phyloP scores from a whole-genome alignment of 2,113 vertebrate genomes.

The Cochlearius cochlearius region DNA sequence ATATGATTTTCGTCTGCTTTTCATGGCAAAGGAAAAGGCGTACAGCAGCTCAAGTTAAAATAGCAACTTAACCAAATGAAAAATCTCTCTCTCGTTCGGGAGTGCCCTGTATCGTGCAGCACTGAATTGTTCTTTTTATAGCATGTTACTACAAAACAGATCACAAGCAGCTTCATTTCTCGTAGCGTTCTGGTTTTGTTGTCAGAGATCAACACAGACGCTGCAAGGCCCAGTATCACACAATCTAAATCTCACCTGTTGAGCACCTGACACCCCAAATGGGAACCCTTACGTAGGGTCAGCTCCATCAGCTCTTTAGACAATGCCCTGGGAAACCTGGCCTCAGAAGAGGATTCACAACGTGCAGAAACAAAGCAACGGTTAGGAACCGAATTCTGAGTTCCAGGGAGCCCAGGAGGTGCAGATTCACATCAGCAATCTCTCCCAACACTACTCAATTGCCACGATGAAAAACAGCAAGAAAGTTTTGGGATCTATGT shows the following conservation, averaged over 20 bases:
- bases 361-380: background rate
- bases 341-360: background rate
- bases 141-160: background rate
- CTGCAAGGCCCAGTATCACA: background rate
- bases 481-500: background rate
- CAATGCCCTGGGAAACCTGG: background rate
- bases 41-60: background rate
- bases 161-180: background rate
- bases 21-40: background rate
- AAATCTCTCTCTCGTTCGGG: background rate
- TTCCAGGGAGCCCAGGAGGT: background rate
- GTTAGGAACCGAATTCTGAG: background rate
- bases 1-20: background rate
- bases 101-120: background rate
- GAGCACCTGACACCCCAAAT: background rate
- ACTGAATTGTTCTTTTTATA: background rate
- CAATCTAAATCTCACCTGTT: background rate
- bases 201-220: background rate
- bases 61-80: background rate
- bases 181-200: background rate
- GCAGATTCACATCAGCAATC: accelerated
- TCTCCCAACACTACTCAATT: background rate
- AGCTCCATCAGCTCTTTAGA: background rate
- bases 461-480: background rate
- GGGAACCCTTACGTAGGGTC: background rate